phyloP scores from a whole-genome alignment of 2,888 invertebrate genomes.

The Rotaria socialis region DNA sequence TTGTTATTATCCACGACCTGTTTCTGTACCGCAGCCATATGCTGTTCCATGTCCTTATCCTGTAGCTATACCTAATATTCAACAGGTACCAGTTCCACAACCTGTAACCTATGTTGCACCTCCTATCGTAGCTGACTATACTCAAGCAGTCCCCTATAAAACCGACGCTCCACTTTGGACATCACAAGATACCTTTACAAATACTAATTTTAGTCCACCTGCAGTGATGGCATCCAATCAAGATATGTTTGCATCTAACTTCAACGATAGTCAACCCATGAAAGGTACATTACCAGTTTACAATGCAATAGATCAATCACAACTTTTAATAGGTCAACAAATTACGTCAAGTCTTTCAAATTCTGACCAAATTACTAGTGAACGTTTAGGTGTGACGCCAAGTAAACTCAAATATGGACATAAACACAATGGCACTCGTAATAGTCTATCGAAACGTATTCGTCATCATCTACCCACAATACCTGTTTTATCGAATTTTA shows the following conservation, averaged over 20 bases:
- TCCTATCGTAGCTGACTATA: too few species aligned
- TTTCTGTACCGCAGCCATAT: too few species aligned
- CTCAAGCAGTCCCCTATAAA: too few species aligned
- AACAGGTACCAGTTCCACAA: too few species aligned
- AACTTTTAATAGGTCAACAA: neutral
- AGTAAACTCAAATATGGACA: neutral
- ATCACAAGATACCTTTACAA: neutral
- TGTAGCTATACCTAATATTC: too few species aligned
- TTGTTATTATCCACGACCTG: too few species aligned
- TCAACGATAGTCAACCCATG: neutral
- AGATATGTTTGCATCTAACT: neutral
- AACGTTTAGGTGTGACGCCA: neutral
- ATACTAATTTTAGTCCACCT: neutral
- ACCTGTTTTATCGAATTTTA: neutral
- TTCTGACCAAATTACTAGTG: neutral
- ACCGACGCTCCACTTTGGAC: too few species aligned
- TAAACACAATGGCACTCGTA: neutral
- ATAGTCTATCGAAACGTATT: neutral
- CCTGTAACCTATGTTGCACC: too few species aligned
- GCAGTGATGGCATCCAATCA: neutral
- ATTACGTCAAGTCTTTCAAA: neutral
- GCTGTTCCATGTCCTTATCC: too few species aligned
- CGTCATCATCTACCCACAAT: neutral
- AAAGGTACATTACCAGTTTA: neutral
- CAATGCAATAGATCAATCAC: neutral